Conservation (phyloP, 2,113 vertebrate genomes). For the Tenebrosternarchus preto region DNA sequence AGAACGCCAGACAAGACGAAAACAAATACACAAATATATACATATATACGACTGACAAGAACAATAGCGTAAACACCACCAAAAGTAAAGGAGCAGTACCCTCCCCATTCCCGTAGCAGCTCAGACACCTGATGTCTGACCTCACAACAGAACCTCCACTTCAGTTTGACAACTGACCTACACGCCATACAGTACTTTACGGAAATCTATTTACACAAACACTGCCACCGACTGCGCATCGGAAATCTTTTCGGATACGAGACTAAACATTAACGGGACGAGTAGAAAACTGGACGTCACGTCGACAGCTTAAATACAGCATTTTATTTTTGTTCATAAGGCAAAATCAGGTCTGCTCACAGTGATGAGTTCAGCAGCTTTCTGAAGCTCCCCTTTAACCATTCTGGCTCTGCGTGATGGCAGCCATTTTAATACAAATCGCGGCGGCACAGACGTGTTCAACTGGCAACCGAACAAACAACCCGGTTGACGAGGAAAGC, state of each 20-base stretch:
- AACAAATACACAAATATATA: slow-evolving; percentile 42
- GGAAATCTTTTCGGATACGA: slow-evolving; percentile 69
- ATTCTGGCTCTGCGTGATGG: slow-evolving; percentile 55
- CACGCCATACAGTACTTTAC: slow-evolving; percentile 70
- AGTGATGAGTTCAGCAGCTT: slow-evolving; percentile 75
- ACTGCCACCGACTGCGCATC: slow-evolving; percentile 66
- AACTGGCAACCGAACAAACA: slow-evolving; percentile 16
- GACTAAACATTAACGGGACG: slow-evolving; percentile 68
- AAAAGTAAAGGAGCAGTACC: slow-evolving; percentile 73
- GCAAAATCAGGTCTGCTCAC: slow-evolving; percentile 84
- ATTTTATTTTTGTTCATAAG: slow-evolving; percentile 75
- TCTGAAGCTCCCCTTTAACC: slow-evolving; percentile 59
- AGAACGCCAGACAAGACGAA: slow-evolving; percentile 39
- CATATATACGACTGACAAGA: slow-evolving; percentile 6
- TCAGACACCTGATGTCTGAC: slow-evolving; percentile 36
- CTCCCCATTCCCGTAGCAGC: slow-evolving; percentile 70
- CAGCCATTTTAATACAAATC: slow-evolving; percentile 27
- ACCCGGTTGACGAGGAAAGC: slow-evolving; percentile 3
- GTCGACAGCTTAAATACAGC: slow-evolving; percentile 74
- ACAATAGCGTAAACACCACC: slow-evolving; percentile 58
- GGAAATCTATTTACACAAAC: slow-evolving; percentile 56
- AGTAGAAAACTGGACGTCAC: slow-evolving; percentile 74
- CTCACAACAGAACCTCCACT: slow-evolving; percentile 29
- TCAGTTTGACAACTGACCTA: slow-evolving; percentile 37
- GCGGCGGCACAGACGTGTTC: slow-evolving; percentile 1